Evolutionary conservation across 2,797 vertebrate genomes (phyloP).

Genomic region (Alectoris magna): DNA sequence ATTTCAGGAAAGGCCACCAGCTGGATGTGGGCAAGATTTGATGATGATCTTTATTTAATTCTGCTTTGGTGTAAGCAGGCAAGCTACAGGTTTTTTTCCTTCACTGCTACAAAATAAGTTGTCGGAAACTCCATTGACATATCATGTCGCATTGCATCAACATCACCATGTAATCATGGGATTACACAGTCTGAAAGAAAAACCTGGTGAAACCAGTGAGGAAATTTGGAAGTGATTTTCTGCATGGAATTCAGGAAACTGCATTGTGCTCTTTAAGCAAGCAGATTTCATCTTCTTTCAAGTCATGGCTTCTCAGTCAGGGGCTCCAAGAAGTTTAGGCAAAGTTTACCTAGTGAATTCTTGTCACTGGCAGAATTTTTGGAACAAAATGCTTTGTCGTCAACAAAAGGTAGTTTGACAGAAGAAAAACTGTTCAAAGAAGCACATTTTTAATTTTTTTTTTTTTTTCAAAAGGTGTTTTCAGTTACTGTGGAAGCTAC

Average conservation of each 20-base stretch:
- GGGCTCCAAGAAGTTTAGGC: constrained; percentile 4
- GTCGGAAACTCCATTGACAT: neutral
- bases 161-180: constrained; percentile 25
- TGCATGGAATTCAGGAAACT: neutral
- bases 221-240: neutral
- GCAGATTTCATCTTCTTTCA: constrained; percentile 8
- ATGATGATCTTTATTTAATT: neutral
- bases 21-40: neutral
- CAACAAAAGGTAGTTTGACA: neutral
- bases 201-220: neutral
- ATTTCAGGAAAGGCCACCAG: neutral
- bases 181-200: constrained; percentile 24
- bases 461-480: constrained; percentile 13
- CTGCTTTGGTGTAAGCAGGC: neutral
- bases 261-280: neutral
- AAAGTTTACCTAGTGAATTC: constrained; percentile 30
- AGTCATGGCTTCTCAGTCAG: neutral
- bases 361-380: constrained; percentile 18
- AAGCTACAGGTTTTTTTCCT: neutral
- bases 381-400: constrained; percentile 23
- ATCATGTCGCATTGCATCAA: neutral
- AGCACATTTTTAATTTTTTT: neutral
- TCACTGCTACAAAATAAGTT: neutral
- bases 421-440: constrained; percentile 19
- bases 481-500: neutral